These are phyloP conservation scores for Xiphophorus maculatus DNA, from an alignment of 2,113 vertebrate species.

Conservation along the genomic window DNA sequence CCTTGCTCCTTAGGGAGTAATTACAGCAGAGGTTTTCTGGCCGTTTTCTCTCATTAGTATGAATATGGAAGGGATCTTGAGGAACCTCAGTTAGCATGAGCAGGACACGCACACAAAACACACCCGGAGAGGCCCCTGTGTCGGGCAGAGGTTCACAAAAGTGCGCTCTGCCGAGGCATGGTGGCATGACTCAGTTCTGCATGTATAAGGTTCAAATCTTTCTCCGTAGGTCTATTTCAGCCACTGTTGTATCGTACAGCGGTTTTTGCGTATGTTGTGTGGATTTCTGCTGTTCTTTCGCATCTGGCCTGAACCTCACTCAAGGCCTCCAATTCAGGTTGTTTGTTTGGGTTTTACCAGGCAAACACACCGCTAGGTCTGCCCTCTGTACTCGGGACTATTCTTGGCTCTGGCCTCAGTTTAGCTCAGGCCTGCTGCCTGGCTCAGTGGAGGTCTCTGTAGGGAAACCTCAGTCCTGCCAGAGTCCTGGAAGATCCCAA, in stretches of 20 bases:
- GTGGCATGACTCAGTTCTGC: constrained; percentile 47
- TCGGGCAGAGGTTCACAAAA: constrained; percentile 39
- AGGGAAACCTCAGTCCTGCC: constrained; percentile 75
- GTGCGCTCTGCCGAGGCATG: constrained; percentile 18
- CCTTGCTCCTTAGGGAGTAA: constrained; percentile 71
- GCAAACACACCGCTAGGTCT: constrained; percentile 74
- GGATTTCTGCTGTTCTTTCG: constrained; percentile 56
- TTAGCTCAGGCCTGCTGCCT: constrained; percentile 73
- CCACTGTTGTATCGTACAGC: constrained; percentile 39
- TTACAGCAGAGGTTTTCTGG: constrained; percentile 68
- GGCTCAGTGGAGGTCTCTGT: constrained; percentile 74
- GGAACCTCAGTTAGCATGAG: constrained; percentile 26
- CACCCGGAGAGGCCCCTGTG: constrained; percentile 14
- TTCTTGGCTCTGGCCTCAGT: constrained; percentile 64
- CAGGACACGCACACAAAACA: constrained; percentile 12
- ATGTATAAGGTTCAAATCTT: constrained; percentile 43
- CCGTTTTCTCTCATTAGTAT: constrained; percentile 74
- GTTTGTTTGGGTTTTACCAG: constrained; percentile 77
- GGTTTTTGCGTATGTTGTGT: constrained; percentile 62
- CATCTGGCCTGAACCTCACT: constrained; percentile 59
- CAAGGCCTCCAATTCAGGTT: constrained; percentile 63
- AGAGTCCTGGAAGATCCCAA: constrained; percentile 70
- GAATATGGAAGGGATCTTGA: constrained; percentile 60
- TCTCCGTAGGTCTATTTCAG: constrained; percentile 70
- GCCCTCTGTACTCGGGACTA: constrained; percentile 62